phyloP scores from a whole-genome alignment of 2,888 invertebrate genomes.

The Scrobipalpa costella region DNA sequence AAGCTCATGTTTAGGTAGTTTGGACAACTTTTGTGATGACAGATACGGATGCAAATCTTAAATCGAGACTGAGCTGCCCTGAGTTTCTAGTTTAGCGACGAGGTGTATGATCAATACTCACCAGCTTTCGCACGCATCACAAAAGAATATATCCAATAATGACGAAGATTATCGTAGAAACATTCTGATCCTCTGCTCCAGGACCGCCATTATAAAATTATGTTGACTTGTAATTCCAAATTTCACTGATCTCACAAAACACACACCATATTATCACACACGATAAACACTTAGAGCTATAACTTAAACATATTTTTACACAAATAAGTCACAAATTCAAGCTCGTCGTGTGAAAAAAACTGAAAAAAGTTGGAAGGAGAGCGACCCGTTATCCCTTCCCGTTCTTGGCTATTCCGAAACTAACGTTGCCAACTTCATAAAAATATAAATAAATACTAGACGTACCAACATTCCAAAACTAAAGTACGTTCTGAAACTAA shows the following conservation, averaged over 20 bases:
- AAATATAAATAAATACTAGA: slow-evolving; percentile 62
- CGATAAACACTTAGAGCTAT: slow-evolving; percentile 46
- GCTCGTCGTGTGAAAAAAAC: slow-evolving; percentile 54
- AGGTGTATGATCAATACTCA: slow-evolving; percentile 43
- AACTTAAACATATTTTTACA: slow-evolving; percentile 49
- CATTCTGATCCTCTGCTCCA: slow-evolving; percentile 53
- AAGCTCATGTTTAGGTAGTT: background rate
- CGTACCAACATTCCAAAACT: slow-evolving; percentile 28
- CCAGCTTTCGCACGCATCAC: slow-evolving; percentile 61
- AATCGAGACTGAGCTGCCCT: background rate
- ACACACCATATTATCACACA: slow-evolving; percentile 33
- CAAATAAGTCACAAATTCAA: slow-evolving; percentile 62
- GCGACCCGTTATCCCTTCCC: slow-evolving; percentile 55
- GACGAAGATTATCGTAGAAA: slow-evolving; percentile 58
- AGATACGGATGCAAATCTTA: background rate
- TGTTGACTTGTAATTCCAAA: slow-evolving; percentile 55
- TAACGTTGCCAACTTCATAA: slow-evolving; percentile 54
- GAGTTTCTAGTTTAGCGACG: background rate
- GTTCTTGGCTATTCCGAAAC: slow-evolving; percentile 55
- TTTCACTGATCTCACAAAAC: slow-evolving; percentile 49
- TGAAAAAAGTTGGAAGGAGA: slow-evolving; percentile 50
- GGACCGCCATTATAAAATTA: slow-evolving; percentile 65
- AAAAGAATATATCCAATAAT: slow-evolving; percentile 46
- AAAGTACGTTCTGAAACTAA: slow-evolving; percentile 16
- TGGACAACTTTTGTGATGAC: slow-evolving; percentile 9